Base-by-base conservation (phyloP, 2,888 invertebrate species). In the Spodoptera exigua region DNA sequence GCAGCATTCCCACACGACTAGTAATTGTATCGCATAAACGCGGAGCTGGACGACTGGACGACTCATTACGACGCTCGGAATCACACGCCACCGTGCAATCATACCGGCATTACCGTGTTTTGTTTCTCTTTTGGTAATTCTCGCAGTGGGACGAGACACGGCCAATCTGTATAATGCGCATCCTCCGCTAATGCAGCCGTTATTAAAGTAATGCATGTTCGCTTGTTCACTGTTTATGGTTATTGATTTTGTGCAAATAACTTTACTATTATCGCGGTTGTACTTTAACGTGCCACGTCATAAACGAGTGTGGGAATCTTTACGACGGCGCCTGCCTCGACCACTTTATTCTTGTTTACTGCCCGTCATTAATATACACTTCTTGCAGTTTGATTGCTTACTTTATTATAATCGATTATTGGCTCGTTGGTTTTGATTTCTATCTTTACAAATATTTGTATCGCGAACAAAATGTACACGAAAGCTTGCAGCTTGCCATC, bases 51-150 rank as follows among this genome's bases (percentile, higher is more conserved):
- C 43, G 7, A 27, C 27, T 27, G 27, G 7, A 4, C 39, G 40
- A 47, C 51, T 68, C 61, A 52, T 67, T 52, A 61, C 39, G 9
- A 13, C 18, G 13, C 21, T 21, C 36, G 34, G 43, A 43, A 21
- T 52, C 52, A 53, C 44, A 53, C 44, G 16, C 41, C 17, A 2
- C 27, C 68, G 21, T 52, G 37, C 68, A 63, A 46, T 62, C 54
- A 53, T 34, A 62, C 56, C 14, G 44, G 52, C 40, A 51, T 43
- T 51, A 51, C 18, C 52, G 16, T 12, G 47, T 59, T 59, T 66
- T 70, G 27, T 70, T 70, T 55, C 35, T 65, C 16, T 70, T 47
- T 54, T 40, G 21, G 17, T 45, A 43, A 39, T 64, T 17, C 56
- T 10, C 17, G 35, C 13, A 32, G 44, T 43, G 13, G 11, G 48